phyloP scores from a whole-genome alignment of 2,797 vertebrate species.

The Chelonia mydas region DNA sequence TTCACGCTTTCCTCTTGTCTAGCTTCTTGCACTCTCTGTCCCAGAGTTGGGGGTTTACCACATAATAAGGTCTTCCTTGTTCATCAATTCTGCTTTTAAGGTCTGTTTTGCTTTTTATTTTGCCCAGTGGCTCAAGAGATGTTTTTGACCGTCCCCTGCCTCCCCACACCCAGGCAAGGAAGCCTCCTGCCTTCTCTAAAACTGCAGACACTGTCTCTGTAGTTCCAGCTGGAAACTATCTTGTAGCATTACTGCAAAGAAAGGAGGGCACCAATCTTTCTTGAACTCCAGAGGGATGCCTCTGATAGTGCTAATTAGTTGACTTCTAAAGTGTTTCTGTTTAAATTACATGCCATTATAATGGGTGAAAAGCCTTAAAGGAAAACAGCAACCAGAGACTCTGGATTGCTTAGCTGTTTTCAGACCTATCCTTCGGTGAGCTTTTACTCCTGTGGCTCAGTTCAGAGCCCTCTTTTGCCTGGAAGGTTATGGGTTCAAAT shows the following conservation, averaged over 20 bases:
- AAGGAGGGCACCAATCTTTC: constrained; percentile 57
- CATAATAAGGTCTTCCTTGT: neutral
- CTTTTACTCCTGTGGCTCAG: neutral
- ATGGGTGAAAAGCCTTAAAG: constrained; percentile 68
- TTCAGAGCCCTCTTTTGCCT: neutral
- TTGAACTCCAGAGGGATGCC: constrained; percentile 73
- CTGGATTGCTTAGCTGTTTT: neutral
- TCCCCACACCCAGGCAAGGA: neutral
- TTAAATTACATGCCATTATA: constrained; percentile 59
- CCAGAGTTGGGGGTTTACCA: rapidly evolving
- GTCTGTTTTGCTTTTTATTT: neutral
- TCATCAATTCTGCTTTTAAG: rapidly evolving
- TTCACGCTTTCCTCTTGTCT: neutral
- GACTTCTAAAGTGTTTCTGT: constrained; percentile 73
- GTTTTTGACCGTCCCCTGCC: neutral
- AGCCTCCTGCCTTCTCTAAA: constrained; percentile 3
- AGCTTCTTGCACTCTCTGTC: rapidly evolving
- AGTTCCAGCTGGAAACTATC: constrained; percentile 44
- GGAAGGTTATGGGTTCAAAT: neutral
- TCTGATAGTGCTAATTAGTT: constrained; percentile 73
- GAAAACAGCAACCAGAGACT: constrained; percentile 12
- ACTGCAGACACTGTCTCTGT: constrained; percentile 25
- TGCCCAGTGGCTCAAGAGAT: neutral
- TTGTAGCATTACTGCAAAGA: constrained; percentile 16
- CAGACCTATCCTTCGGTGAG: neutral